A percentile compares a stretch with the other conserved stretches of the same genome.
Conservation (phyloP, 2,113 vertebrate species). For the Melanerpes formicivorus region DNA sequence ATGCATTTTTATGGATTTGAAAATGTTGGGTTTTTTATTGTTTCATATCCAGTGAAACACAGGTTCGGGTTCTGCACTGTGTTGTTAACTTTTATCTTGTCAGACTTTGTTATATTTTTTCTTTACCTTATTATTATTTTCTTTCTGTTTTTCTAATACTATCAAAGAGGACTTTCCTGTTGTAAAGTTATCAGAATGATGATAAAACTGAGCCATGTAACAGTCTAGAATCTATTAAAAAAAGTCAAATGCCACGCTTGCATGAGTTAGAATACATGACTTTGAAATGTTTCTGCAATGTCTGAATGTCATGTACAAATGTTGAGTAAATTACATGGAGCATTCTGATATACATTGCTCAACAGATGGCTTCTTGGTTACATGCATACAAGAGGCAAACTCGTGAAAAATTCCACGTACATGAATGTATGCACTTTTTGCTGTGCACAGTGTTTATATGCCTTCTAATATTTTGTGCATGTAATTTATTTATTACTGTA, state of each 20-base stretch:
- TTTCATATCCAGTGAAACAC: background rate
- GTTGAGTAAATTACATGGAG: background rate
- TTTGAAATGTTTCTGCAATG: background rate
- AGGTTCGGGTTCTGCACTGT: background rate
- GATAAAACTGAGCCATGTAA: background rate
- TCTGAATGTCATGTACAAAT: background rate
- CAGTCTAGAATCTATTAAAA: background rate
- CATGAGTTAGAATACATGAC: background rate
- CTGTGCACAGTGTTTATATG: background rate
- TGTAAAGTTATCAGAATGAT: background rate
- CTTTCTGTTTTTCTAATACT: background rate
- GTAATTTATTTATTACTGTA: conserved; percentile 20
- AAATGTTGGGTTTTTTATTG: background rate
- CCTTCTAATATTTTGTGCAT: background rate
- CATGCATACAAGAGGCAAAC: background rate
- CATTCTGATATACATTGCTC: background rate
- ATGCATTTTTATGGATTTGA: background rate
- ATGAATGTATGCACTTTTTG: background rate
- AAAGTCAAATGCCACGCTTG: background rate
- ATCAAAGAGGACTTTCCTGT: background rate
- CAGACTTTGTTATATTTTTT: background rate
- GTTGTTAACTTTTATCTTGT: background rate
- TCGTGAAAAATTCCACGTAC: background rate
- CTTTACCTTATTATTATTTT: no score
- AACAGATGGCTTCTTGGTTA: background rate